Base-by-base conservation (phyloP, 1,140 invertebrate species). In the Papilio polytes region DNA sequence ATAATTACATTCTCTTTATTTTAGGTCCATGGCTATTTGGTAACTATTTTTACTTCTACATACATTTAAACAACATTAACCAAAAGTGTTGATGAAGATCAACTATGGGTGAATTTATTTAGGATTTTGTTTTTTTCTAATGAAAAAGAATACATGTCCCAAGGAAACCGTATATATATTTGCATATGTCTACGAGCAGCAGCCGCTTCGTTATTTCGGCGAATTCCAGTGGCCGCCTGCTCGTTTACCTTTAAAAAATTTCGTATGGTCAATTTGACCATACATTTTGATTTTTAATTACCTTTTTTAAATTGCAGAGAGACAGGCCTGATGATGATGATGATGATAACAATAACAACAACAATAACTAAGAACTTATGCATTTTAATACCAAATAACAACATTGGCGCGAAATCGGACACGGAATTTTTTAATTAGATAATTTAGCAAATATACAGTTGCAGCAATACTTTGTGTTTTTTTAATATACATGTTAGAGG, bases 361-460 rank as follows among this genome's bases (percentile, higher is more conserved):
- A 70, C 63, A 70, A 70, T 70, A 31, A 70, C 26, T 70, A 31
- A 70, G 26, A 70, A 15, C 1, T 31, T 15, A 31, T 3, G 12
- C 31, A 70, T 15, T 66, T 66, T 3, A 31, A 15, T 31, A 6
- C 63, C 22, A 70, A 26, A 70, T 20, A 22, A 63, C 18, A 66
- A 66, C 63, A 15, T 70, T 18, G 63, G 63, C 63, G 63, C 22
- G 63, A 70, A 70, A 31, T 70, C 13, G 63, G 63, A 70, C 26
- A 70, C 13, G 63, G 63, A 70, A 22, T 70, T 70, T 66, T 70
- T 70, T 70, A 31, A 70, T 63, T 63, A 70, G 26, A 31, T 70
- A 70, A 15, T 70, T 31, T 70, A 36, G 26, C 26, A 70, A 70
- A 70, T 70, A 66, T 31, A 66, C 22, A 31, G 12, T 66, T 66